phyloP scores from a whole-genome alignment of 2,113 vertebrate species.

The Salvelinus namaycush region DNA sequence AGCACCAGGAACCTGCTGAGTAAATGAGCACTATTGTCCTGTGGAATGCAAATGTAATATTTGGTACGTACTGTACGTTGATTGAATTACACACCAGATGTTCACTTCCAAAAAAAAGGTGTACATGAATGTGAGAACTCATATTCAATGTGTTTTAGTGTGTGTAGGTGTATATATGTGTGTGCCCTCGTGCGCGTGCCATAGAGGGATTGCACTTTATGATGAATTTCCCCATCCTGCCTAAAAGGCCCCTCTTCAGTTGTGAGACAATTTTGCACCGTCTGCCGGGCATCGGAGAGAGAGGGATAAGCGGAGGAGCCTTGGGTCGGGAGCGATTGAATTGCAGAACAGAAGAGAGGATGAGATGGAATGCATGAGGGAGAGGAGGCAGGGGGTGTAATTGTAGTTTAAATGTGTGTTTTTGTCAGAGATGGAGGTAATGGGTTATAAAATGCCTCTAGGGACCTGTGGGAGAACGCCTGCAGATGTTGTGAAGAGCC shows the following conservation, averaged over 20 bases:
- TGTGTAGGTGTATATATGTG: slow-evolving; percentile 8
- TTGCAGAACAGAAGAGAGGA: slow-evolving; percentile 55
- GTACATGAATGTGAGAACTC: too few relatives aligned
- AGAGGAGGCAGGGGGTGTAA: slow-evolving; percentile 69
- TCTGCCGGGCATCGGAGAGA: slow-evolving; percentile 28
- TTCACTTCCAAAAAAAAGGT: too few relatives aligned
- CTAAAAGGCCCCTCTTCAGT: slow-evolving; percentile 21
- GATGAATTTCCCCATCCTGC: slow-evolving; percentile 19
- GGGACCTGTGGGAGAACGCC: slow-evolving; percentile 57
- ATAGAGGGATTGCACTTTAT: slow-evolving; percentile 11
- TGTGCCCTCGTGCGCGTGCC: background rate
- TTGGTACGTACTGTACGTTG: too few relatives aligned
- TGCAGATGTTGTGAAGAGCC: slow-evolving; percentile 66
- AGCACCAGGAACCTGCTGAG: too few relatives aligned
- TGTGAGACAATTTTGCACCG: slow-evolving; percentile 22
- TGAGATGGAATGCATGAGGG: slow-evolving; percentile 53
- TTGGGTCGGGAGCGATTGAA: slow-evolving; percentile 39
- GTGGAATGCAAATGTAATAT: too few relatives aligned
- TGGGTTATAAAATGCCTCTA: slow-evolving; percentile 70
- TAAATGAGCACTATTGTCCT: too few relatives aligned
- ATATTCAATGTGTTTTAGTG: background rate
- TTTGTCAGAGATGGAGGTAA: slow-evolving; percentile 69
- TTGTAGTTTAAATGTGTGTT: slow-evolving; percentile 75
- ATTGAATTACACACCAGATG: too few relatives aligned
- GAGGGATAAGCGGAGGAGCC: slow-evolving; percentile 35